Base-by-base conservation (phyloP, 2,888 invertebrate genomes). In the Campoplex capitator region DNA sequence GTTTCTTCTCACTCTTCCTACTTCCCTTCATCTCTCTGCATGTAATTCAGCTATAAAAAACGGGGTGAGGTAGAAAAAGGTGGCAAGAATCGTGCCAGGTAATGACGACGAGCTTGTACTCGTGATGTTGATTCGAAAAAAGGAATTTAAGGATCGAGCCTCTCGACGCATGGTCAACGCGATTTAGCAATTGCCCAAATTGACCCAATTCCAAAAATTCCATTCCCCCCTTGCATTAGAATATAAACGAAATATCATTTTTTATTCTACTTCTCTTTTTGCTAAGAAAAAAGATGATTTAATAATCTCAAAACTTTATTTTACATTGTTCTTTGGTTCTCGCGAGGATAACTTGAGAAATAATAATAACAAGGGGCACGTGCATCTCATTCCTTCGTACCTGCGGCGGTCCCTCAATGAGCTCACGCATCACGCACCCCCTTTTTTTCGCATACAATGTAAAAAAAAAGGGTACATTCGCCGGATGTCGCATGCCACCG, bases 41-140 rank as follows among this genome's bases (percentile, higher is more conserved):
- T 6, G 13, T 62, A 48, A 48, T 45, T 48, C 71, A 58, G n/a
- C 32, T 48, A 71, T 58, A 28, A 62, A 71, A 79, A 45, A 48
- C 65, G 77, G 48, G 65, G 76, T 58, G 54, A 67, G 83, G 78
- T 75, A 38, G 54, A 73, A 87, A 73, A 67, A 56, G 48, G 58
- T 73, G 73, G 35, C 35, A 54, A 28, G 32, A 45, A 51, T 71
- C 32, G 35, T 54, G 48, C 54, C 73, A 35, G 54, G 56, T 77
- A 82, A 85, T 85, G 67, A 85, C 81, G 38, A 23, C 23, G 18
- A n/a, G 9, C 8, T 7, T 62, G 18, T 28, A 75, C 65, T 45
- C 18, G 65, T n/a, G 65, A 48, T 32, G 51, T 28, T 11, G 54
- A 35, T 62, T 48, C 28, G 35, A n/a, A 28, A 62, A 23, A 45